phyloP scores from a whole-genome alignment of 2,888 invertebrate genomes.

The Eupsilia transversa region DNA sequence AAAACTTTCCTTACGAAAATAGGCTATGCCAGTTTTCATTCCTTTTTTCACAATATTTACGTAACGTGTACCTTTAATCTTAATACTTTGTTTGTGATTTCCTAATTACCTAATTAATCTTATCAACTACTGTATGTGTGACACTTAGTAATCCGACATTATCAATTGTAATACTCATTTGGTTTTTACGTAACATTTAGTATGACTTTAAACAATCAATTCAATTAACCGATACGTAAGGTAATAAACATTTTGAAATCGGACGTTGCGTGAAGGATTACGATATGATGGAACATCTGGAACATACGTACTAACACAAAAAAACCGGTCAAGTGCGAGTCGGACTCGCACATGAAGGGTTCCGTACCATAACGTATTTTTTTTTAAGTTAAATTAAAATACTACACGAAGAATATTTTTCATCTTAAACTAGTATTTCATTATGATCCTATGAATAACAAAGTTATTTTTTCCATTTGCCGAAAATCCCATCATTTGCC shows the following conservation, averaged over 20 bases:
- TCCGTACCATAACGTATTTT: no score
- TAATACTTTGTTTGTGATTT: conserved; percentile 27
- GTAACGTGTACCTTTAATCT: conserved; percentile 23
- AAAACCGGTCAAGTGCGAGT: no score
- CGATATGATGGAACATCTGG: neutral
- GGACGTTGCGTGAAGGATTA: neutral
- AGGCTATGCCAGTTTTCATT: neutral
- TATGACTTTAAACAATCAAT: neutral
- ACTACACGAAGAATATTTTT: no score
- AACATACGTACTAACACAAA: neutral
- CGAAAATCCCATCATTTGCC: no score
- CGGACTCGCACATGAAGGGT: no score
- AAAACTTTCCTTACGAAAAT: neutral
- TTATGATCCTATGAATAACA: no score
- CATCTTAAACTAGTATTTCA: no score
- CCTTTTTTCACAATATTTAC: conserved; percentile 12
- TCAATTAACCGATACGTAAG: neutral
- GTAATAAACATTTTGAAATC: neutral
- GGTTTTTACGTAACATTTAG: conserved; percentile 6
- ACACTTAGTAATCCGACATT: neutral
- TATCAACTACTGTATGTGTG: neutral
- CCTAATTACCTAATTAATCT: conserved; percentile 22
- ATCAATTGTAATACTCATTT: conserved; percentile 3
- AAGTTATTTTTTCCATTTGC: no score
- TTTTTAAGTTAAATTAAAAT: no score